Percentiles rank a stretch among this genome's conserved stretches.
Evolutionary conservation across 2,113 vertebrate species (phyloP).

Genomic region (Platysternon megacephalum): DNA sequence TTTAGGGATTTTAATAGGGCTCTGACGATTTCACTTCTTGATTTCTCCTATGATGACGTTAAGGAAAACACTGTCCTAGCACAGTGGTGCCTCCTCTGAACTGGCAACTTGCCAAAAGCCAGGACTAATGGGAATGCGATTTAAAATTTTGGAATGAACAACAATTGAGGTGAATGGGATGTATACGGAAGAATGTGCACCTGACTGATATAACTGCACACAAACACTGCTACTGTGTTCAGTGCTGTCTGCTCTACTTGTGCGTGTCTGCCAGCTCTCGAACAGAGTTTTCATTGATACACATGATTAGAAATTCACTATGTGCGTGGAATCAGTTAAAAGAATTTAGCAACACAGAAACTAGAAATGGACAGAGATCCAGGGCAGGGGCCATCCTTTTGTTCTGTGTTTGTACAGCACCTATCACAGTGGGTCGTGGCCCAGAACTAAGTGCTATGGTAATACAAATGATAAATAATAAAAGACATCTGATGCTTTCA

Average conservation of each 20-base stretch:
- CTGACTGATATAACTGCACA: not conserved
- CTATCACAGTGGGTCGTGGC: not conserved
- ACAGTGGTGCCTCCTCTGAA: not conserved
- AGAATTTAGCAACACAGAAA: not conserved
- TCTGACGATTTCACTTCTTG: not conserved
- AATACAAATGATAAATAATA: not conserved
- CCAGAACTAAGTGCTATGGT: not conserved
- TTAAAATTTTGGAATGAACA: not conserved
- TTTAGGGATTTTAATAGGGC: not conserved
- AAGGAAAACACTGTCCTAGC: not conserved
- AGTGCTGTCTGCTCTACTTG: not conserved
- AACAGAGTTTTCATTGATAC: not conserved
- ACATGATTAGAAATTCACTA: accelerated
- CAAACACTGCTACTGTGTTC: not conserved
- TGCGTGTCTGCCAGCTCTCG: not conserved
- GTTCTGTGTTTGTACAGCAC: not conserved
- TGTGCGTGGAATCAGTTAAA: not conserved
- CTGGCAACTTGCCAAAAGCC: not conserved
- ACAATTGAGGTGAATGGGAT: not conserved
- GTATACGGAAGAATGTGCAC: not conserved
- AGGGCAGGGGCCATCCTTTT: not conserved
- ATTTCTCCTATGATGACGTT: not conserved
- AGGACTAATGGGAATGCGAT: not conserved
- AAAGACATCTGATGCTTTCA: not conserved
- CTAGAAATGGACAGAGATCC: not conserved